Evolutionary conservation across 2,113 vertebrate genomes (phyloP).

Genomic region (Melanostigma gelatinosum): DNA sequence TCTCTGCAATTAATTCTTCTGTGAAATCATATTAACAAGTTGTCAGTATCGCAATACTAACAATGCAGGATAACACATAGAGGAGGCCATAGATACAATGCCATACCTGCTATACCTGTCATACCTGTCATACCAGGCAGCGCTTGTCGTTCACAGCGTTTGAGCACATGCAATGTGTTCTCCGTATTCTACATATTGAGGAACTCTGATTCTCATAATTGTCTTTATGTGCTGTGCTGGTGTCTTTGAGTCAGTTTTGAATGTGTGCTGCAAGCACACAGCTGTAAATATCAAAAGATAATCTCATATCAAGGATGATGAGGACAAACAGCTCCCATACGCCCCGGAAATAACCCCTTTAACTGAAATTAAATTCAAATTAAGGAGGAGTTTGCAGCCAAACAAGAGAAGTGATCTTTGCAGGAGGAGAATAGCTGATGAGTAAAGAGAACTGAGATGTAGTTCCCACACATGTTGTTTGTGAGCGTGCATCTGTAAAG

Average conservation of each 20-base stretch:
- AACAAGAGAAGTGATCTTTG: no score
- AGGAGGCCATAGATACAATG: neutral
- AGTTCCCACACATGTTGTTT: no score
- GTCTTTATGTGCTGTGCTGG: neutral
- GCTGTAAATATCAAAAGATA: neutral
- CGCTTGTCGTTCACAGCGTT: neutral
- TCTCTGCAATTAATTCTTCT: neutral
- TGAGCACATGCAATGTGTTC: neutral
- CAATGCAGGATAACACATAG: neutral
- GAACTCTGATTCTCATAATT: neutral
- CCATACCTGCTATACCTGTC: neutral
- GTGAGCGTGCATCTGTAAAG: neutral
- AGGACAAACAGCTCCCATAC: neutral
- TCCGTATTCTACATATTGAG: neutral
- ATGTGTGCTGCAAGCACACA: neutral
- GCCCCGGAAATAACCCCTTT: no score
- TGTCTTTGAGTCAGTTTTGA: neutral
- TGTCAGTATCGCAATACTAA: neutral
- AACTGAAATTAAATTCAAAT: no score
- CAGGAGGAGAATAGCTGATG: no score
- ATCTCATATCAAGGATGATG: neutral
- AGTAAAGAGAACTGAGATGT: no score
- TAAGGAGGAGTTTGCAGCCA: no score
- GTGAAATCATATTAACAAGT: neutral
- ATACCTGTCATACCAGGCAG: neutral